A percentile compares a stretch with the other conserved stretches of the same genome.
Evolutionary conservation across 2,113 vertebrate genomes (phyloP).

Genomic region (Pimephales promelas): DNA sequence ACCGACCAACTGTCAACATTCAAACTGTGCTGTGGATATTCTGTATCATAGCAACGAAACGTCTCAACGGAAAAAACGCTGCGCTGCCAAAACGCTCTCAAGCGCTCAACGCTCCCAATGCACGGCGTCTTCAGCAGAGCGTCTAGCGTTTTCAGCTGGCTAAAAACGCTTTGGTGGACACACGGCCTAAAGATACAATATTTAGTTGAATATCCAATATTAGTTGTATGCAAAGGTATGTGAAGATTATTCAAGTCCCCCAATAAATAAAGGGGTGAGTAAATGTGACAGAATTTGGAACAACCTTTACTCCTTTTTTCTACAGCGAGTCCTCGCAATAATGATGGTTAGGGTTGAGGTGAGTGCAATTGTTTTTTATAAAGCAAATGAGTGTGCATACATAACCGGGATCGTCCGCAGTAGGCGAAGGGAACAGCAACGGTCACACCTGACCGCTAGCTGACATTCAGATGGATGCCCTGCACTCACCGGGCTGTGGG

Average conservation of each 20-base stretch:
- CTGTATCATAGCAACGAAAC: no score
- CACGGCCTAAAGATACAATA: background rate
- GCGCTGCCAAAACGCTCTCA: no score
- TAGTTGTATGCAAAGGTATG: background rate
- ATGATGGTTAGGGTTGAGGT: background rate
- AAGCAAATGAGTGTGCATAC: conserved; percentile 54
- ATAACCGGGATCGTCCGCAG: conserved; percentile 61
- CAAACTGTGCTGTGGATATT: no score
- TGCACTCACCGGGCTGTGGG: conserved; percentile 70
- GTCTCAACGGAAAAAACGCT: no score
- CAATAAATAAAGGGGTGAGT: background rate
- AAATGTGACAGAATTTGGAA: background rate
- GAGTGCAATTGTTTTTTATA: background rate
- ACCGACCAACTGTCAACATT: no score
- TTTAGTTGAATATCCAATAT: no score
- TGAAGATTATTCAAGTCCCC: background rate
- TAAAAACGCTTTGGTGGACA: no score
- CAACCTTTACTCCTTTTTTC: background rate
- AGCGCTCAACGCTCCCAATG: no score
- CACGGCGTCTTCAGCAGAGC: no score
- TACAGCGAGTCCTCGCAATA: background rate
- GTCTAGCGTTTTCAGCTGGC: no score
- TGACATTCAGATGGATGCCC: conserved; percentile 71
- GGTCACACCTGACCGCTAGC: conserved; percentile 83
- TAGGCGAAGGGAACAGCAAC: conserved; percentile 68